These are phyloP conservation scores for Leuciscus idus DNA, from an alignment of 2,113 vertebrate genomes.

Conservation along the genomic window DNA sequence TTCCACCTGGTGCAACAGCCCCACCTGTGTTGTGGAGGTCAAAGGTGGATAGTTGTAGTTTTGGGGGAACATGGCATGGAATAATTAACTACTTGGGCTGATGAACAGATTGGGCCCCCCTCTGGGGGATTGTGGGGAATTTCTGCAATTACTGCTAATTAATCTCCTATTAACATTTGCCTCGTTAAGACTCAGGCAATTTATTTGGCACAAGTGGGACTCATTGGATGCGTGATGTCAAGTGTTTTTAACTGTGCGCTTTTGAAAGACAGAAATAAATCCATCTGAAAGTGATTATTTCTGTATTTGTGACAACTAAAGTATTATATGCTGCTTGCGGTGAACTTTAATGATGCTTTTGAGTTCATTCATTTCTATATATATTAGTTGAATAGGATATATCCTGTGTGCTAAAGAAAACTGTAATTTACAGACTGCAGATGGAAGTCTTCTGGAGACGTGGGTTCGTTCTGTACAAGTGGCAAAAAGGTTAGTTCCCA, in stretches of 20 bases:
- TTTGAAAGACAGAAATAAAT: conserved; percentile 33
- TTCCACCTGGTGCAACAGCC: conserved; percentile 51
- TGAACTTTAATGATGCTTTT: conserved; percentile 20
- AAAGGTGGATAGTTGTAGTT: conserved; percentile 65
- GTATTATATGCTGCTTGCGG: neutral
- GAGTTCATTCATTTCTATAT: neutral
- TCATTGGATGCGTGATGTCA: conserved; percentile 66
- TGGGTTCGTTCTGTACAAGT: neutral
- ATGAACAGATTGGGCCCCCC: conserved; percentile 84
- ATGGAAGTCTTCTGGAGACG: neutral
- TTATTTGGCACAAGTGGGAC: conserved; percentile 78
- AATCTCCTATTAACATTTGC: conserved; percentile 88
- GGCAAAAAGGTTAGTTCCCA: conserved; percentile 1
- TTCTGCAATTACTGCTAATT: conserved; percentile 87
- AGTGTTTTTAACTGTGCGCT: conserved; percentile 48
- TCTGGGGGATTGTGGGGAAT: conserved; percentile 84
- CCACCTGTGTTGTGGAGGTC: conserved; percentile 65
- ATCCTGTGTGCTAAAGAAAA: neutral
- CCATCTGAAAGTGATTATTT: neutral
- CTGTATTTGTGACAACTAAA: conserved; percentile 18
- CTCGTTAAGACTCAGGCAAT: conserved; percentile 84
- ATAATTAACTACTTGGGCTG: conserved; percentile 83
- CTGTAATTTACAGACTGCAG: neutral
- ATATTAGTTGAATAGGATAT: neutral
- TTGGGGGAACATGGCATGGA: conserved; percentile 72